phyloP scores from a whole-genome alignment of 2,888 invertebrate species.

The Cantharis lateralis region DNA sequence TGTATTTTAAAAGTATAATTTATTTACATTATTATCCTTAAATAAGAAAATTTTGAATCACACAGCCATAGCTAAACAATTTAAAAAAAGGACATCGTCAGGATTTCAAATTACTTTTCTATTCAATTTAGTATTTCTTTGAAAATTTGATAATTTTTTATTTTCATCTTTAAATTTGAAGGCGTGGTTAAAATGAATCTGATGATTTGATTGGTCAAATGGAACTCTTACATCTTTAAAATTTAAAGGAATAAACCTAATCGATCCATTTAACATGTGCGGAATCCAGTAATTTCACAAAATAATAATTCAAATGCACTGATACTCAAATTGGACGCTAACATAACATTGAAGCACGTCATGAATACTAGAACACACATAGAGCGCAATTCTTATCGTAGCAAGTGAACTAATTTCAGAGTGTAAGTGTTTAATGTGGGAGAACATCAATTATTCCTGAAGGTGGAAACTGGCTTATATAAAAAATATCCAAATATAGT shows the following conservation, averaged over 20 bases:
- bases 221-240: too few species aligned
- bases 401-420: neutral
- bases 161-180: too few species aligned
- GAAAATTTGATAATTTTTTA: too few species aligned
- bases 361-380: neutral
- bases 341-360: neutral
- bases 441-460: neutral
- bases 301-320: neutral
- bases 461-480: neutral
- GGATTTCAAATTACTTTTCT: too few species aligned
- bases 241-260: too few species aligned
- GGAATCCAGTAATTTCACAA: neutral
- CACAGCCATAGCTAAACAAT: neutral
- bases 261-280: too few species aligned
- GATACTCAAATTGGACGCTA: neutral
- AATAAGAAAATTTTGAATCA: neutral
- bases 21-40: neutral
- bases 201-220: too few species aligned
- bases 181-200: too few species aligned
- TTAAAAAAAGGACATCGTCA: neutral
- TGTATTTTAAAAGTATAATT: conserved; percentile 8
- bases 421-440: neutral
- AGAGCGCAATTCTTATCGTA: neutral
- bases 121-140: too few species aligned
- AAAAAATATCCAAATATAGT: neutral